Percentiles rank a stretch among this genome's conserved stretches.
Conservation (phyloP, 2,113 vertebrate genomes). For the Notothenia rossii region DNA sequence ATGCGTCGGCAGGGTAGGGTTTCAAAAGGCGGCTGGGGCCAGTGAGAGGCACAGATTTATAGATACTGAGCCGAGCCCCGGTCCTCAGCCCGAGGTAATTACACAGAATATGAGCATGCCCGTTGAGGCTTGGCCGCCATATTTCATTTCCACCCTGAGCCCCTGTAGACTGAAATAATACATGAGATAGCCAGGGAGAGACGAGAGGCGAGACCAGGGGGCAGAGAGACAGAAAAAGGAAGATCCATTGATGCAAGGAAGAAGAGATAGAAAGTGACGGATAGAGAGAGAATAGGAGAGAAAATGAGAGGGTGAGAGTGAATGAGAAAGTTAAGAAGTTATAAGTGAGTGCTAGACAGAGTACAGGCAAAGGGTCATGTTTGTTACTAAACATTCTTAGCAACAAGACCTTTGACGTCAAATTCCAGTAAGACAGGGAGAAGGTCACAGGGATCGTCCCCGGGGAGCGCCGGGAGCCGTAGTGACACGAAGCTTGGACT, state of each 20-base stretch:
- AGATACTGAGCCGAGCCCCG: slow-evolving; percentile 77
- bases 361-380: slow-evolving; percentile 79
- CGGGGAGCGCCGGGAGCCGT: slow-evolving; percentile 86
- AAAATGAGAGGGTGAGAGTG: slow-evolving; percentile 44
- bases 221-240: slow-evolving; percentile 72
- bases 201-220: slow-evolving; percentile 70
- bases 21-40: slow-evolving; percentile 81
- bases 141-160: slow-evolving; percentile 85
- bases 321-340: slow-evolving; percentile 61
- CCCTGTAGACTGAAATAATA: slow-evolving; percentile 85
- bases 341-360: slow-evolving; percentile 48
- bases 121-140: slow-evolving; percentile 82
- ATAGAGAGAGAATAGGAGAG: slow-evolving; percentile 54
- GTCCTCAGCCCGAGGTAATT: slow-evolving; percentile 82
- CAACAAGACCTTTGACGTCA: slow-evolving; percentile 91
- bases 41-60: slow-evolving; percentile 83
- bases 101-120: slow-evolving; percentile 86
- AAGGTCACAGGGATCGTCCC: slow-evolving; percentile 90
- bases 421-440: slow-evolving; percentile 90
- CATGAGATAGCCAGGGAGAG: slow-evolving; percentile 81
- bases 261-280: slow-evolving; percentile 66
- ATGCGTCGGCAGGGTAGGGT: slow-evolving; percentile 79
- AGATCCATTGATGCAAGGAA: slow-evolving; percentile 72
- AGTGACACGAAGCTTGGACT: slow-evolving; percentile 89
- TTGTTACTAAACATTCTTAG: slow-evolving; percentile 90